Evolutionary conservation across 1,140 invertebrate genomes (phyloP).

Genomic region (Neodiprion fabricii): DNA sequence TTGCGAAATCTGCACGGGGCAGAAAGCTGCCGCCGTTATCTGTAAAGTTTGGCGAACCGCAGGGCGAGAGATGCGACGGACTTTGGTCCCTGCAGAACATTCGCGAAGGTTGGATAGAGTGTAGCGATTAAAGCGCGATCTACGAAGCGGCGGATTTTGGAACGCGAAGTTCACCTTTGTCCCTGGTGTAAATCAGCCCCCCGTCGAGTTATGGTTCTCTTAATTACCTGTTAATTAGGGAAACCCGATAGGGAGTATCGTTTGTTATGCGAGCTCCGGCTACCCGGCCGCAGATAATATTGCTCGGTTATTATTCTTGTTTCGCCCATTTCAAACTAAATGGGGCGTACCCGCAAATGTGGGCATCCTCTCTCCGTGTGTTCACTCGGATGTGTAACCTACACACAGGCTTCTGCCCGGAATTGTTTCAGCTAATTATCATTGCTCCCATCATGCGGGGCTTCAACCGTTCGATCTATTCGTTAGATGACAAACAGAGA

Average conservation of each 20-base stretch:
- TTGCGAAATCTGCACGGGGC: no score
- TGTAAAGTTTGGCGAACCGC: no score
- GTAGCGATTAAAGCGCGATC: no score
- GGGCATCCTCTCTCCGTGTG: not conserved
- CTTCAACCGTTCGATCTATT: not conserved
- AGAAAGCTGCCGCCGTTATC: no score
- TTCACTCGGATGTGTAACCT: not conserved
- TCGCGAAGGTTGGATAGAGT: no score
- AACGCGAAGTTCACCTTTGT: not conserved
- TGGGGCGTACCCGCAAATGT: not conserved
- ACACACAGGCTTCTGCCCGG: not conserved
- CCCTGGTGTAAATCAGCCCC: not conserved
- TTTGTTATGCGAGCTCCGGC: not conserved
- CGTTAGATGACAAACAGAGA: not conserved
- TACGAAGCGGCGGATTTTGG: not conserved
- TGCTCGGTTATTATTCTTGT: constrained; percentile 7
- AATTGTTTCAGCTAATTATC: constrained; percentile 6
- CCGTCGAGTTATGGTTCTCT: not conserved
- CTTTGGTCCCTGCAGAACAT: no score
- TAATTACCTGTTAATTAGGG: constrained; percentile 7
- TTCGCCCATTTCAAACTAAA: constrained; percentile 4
- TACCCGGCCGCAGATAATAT: not conserved
- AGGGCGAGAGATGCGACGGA: no score
- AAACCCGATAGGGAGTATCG: constrained; percentile 1
- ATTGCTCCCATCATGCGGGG: not conserved